phyloP scores from a whole-genome alignment of 92 coral and sea anemone species.

The Palythoa grandiflora region DNA sequence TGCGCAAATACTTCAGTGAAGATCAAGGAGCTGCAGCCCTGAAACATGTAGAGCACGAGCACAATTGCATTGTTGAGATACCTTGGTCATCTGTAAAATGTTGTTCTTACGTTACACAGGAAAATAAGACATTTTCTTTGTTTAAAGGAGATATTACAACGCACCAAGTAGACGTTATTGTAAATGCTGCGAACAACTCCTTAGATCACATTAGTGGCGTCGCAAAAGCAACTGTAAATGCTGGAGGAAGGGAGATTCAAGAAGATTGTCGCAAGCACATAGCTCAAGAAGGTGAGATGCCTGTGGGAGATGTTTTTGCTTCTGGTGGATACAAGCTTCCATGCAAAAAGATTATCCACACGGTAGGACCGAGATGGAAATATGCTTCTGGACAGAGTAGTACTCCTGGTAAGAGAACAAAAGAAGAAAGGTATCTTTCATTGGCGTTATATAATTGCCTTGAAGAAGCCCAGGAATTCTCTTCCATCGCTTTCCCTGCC shows the following conservation, averaged over 20 bases:
- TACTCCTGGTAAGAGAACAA: not conserved
- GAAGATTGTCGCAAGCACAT: conserved; percentile 65
- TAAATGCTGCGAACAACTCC: conserved; percentile 68
- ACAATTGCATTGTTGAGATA: conserved; percentile 49
- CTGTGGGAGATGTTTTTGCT: conserved; percentile 68
- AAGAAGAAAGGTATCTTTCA: not conserved
- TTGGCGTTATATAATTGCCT: conserved; percentile 30
- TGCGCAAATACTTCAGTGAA: conserved; percentile 59
- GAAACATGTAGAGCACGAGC: conserved; percentile 30
- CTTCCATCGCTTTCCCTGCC: conserved; percentile 65
- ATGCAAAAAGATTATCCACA: conserved; percentile 13
- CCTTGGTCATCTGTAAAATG: not conserved
- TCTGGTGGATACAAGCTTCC: conserved; percentile 76
- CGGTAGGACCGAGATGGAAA: not conserved
- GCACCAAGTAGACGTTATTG: conserved; percentile 9
- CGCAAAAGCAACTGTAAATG: too few species aligned
- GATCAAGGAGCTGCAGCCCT: conserved; percentile 46
- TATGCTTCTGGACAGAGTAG: not conserved
- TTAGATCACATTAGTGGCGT: conserved; percentile 60
- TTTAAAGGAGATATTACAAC: conserved; percentile 28
- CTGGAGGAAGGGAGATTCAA: conserved; percentile 63
- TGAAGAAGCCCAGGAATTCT: conserved; percentile 28
- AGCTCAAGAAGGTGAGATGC: conserved; percentile 32
- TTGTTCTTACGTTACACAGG: conserved; percentile 40
- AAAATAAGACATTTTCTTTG: conserved; percentile 31